Conservation (phyloP, 2,113 vertebrate species). For the Laticauda colubrina region DNA sequence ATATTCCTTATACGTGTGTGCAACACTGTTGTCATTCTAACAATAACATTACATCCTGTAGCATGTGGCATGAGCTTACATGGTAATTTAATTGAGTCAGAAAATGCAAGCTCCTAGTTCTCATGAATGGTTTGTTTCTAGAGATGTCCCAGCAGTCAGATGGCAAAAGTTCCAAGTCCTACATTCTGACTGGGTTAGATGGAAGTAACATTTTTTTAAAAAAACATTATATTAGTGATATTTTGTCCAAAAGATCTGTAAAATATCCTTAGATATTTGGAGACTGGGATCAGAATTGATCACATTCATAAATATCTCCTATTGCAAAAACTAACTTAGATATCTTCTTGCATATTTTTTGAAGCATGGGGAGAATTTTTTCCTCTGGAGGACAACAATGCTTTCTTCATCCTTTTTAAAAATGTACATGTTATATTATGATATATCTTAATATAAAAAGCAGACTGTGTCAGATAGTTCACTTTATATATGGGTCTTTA, state of each 20-base stretch:
- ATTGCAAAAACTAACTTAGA: background rate
- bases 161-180: background rate
- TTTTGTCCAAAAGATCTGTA: background rate
- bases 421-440: background rate
- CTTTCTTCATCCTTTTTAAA: background rate
- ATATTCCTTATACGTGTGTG: background rate
- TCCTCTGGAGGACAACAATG: background rate
- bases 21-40: background rate
- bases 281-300: background rate
- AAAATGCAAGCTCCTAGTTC: background rate
- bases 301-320: background rate
- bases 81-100: background rate
- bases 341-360: background rate
- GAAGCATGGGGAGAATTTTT: rapidly evolving
- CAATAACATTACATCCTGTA: background rate
- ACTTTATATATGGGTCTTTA: slow-evolving; percentile 10
- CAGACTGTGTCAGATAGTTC: slow-evolving; percentile 48
- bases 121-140: background rate
- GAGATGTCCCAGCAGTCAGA: background rate
- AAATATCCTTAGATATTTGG: background rate
- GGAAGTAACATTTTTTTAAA: background rate
- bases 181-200: background rate
- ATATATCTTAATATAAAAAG: slow-evolving; percentile 21
- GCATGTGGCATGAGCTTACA: background rate
- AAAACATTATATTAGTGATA: background rate